Evolutionary conservation across 2,888 invertebrate species (phyloP).

Genomic region (Latrodectus elegans): DNA sequence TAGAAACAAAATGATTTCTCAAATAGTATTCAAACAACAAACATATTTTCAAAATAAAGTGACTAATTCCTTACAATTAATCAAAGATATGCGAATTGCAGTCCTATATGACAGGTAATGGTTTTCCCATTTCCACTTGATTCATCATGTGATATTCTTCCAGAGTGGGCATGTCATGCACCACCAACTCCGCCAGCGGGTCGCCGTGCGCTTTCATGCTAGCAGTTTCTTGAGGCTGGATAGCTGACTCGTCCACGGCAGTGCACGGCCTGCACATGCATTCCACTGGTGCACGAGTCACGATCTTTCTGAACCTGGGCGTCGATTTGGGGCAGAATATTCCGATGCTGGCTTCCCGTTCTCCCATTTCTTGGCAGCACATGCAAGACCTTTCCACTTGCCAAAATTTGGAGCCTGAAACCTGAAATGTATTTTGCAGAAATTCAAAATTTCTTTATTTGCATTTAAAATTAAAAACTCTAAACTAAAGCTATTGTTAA

Average conservation of each 20-base stretch:
- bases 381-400: conserved; percentile 96
- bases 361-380: conserved; percentile 95
- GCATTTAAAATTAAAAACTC: too few relatives aligned
- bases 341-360: conserved; percentile 90
- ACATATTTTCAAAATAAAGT: too few relatives aligned
- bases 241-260: conserved; percentile 88
- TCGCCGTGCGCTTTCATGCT: conserved; percentile 1
- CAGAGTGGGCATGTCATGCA: conserved; percentile 26
- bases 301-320: conserved; percentile 82
- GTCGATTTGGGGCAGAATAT: conserved; percentile 92
- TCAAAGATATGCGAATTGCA: neutral
- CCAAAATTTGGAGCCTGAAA: conserved; percentile 95
- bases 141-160: conserved; percentile 44
- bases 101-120: conserved; percentile 42
- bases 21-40: too few relatives aligned
- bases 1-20: too few relatives aligned
- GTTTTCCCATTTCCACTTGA: conserved; percentile 40
- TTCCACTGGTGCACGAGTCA: conserved; percentile 93
- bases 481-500: too few relatives aligned
- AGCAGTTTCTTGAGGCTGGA: conserved; percentile 89
- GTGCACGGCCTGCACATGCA: conserved; percentile 96
- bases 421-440: conserved; percentile 78
- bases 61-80: too few relatives aligned
- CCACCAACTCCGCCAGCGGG: neutral
- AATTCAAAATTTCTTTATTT: conserved; percentile 14